These are phyloP conservation scores for Lydus trimaculatus DNA, from an alignment of 2,888 invertebrate genomes.

Conservation along the genomic window DNA sequence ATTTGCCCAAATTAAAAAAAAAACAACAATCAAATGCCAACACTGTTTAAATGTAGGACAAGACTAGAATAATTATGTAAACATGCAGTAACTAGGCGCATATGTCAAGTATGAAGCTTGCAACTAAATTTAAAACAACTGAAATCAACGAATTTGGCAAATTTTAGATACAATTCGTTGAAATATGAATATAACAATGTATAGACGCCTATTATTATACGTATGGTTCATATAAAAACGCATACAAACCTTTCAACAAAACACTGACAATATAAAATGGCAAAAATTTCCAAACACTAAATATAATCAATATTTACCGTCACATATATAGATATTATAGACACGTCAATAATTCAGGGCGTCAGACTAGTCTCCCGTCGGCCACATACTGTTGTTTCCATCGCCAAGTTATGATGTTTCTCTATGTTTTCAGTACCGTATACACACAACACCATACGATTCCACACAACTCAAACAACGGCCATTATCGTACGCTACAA, in stretches of 20 bases:
- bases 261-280: background rate
- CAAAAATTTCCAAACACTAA: background rate
- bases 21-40: background rate
- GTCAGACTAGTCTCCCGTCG: conserved; percentile 32
- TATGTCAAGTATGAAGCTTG: conserved; percentile 4
- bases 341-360: conserved; percentile 40
- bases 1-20: background rate
- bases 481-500: conserved; percentile 51
- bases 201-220: background rate
- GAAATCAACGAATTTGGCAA: background rate
- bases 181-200: background rate
- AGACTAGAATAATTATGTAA: conserved; percentile 9
- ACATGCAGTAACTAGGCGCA: conserved; percentile 6
- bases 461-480: conserved; percentile 44
- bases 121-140: conserved; percentile 10
- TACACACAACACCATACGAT: background rate
- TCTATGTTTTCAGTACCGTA: conserved; percentile 8
- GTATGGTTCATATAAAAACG: too few species aligned
- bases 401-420: conserved; percentile 60
- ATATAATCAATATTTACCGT: conserved; percentile 12
- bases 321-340: conserved; percentile 27
- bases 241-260: background rate
- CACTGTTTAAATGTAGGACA: conserved; percentile 10
- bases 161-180: background rate
- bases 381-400: conserved; percentile 45